A percentile compares a stretch with the other conserved stretches of the same genome.
These are phyloP conservation scores for Bathynomus jamesi DNA, from an alignment of 1,140 invertebrate genomes.

Conservation along the genomic window DNA sequence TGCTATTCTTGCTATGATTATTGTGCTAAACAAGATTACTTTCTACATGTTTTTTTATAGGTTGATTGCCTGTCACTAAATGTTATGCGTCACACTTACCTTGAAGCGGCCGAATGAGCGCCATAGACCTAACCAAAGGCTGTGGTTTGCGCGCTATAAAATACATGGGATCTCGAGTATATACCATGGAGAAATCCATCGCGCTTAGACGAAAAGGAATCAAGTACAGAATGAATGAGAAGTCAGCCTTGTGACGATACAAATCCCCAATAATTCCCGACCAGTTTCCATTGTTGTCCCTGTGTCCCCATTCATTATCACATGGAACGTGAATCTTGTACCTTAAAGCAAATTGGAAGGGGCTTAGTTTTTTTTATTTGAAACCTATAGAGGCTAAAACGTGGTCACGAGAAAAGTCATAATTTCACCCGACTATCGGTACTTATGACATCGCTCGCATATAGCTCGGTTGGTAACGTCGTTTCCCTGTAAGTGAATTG, in stretches of 20 bases:
- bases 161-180: slow-evolving; percentile 18
- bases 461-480: too few relatives aligned
- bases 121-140: slow-evolving; percentile 14
- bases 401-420: too few relatives aligned
- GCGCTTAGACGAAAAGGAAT: slow-evolving; percentile 8
- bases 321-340: slow-evolving; percentile 24
- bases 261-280: slow-evolving; percentile 18
- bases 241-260: slow-evolving; percentile 24
- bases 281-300: slow-evolving; percentile 18
- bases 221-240: slow-evolving; percentile 24
- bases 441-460: too few relatives aligned
- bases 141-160: slow-evolving; percentile 18
- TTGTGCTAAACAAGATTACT: too few relatives aligned
- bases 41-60: too few relatives aligned
- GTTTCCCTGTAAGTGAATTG: too few relatives aligned
- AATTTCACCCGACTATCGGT: too few relatives aligned
- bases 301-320: slow-evolving; percentile 21
- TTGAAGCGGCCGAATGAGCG: slow-evolving; percentile 12
- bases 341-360: slow-evolving; percentile 1
- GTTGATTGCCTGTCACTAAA: background rate
- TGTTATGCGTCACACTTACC: too few relatives aligned
- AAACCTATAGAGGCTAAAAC: too few relatives aligned
- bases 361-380: too few relatives aligned
- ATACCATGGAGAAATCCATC: slow-evolving; percentile 20
- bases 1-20: background rate